phyloP scores from a whole-genome alignment of 2,797 vertebrate genomes.

The Decapterus maruadsi region DNA sequence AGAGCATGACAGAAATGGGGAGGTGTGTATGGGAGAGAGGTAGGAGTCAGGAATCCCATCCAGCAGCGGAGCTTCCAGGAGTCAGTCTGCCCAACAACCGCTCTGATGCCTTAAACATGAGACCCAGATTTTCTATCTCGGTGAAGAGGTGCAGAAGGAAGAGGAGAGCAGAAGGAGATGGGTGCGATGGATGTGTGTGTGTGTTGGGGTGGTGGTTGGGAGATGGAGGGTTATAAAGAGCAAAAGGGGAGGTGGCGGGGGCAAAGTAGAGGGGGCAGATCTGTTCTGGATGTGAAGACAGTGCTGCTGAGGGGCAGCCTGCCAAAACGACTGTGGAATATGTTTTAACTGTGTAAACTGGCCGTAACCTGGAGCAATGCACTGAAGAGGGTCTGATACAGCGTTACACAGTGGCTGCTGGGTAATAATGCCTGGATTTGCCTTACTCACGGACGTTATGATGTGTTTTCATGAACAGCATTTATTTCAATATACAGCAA shows the following conservation, averaged over 20 bases:
- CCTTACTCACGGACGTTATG: background rate
- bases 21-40: conserved; percentile 17
- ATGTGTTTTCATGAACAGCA: background rate
- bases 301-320: background rate
- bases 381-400: background rate
- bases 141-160: conserved; percentile 62
- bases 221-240: conserved; percentile 44
- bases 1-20: conserved; percentile 35
- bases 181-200: background rate
- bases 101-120: conserved; percentile 82
- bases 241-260: conserved; percentile 19
- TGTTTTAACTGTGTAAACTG: conserved; percentile 17
- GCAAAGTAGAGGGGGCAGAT: conserved; percentile 21
- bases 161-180: conserved; percentile 31
- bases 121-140: conserved; percentile 70
- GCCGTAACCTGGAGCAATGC: background rate
- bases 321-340: conserved; percentile 12
- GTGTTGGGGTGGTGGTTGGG: too few species aligned
- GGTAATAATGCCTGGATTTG: background rate
- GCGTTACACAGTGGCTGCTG: too few species aligned
- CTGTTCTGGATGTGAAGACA: conserved; percentile 34
- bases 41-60: conserved; percentile 56
- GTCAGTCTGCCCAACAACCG: conserved; percentile 68
- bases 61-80: background rate
- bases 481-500: background rate